Evolutionary conservation across 2,888 invertebrate species (phyloP), one percentile per base, ranked within the genome.

Genomic region (Agrotis exclamationis): DNA sequence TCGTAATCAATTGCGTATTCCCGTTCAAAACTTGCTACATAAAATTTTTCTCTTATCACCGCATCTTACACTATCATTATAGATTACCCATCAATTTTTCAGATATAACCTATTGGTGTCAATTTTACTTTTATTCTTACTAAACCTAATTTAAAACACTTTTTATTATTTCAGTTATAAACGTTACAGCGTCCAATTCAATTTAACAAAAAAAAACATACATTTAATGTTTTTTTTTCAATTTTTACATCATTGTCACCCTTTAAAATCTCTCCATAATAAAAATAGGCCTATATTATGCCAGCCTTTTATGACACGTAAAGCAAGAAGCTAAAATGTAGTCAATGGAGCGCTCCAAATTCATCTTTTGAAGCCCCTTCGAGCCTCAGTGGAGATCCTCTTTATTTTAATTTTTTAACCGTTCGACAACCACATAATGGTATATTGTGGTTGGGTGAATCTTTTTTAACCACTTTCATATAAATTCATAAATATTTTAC

Each of bases 341-440:
- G 58, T 76, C 70, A 81, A 81, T 73, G 76, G 56, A 67, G 69
- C 51, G 73, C 53, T 65, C 70, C 28, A 67, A 74, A 74, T 80
- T 83, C 73, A 47, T 63, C 79, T 72, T 79, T 81, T 79, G 64
- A 83, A 79, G 59, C 64, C 59, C 58, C 57, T 70, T 63, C 48
- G 59, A 70, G 56, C 39, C 24, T 56, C 72, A 58, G 56, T 57
- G 44, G 50, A 45, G 53, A 22, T 63, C 62, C 66, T 50, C 33
- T 78, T 71, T 65, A 64, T 72, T 72, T 83, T 73, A 81, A 75
- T 81, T 82, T 75, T 62, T 67, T 54, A 66, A 63, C 70, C 45
- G 22, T 62, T 39, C 22, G 39, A 70, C 51, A 45, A 22, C 62
- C 62, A 63, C 67, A 48, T 71, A 67, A 70, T 65, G 39, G 53